Base-by-base conservation (phyloP, 2,113 vertebrate genomes). In the Carollia perspicillata region DNA sequence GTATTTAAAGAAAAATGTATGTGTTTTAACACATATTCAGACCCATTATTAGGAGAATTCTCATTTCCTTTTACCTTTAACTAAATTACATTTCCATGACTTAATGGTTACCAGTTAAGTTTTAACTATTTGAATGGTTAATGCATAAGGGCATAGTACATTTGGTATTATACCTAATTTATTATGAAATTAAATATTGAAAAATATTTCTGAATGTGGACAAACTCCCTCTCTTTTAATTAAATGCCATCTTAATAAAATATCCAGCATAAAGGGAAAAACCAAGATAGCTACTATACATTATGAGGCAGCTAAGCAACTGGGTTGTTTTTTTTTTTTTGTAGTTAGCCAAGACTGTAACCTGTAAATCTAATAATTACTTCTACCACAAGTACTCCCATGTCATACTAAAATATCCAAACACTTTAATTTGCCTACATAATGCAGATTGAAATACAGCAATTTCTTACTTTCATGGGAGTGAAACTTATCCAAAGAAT, bases 21-120 rank as follows among this genome's bases (percentile, higher is more conserved):
- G 78, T 86, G 75, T 40, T 94, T 95, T 71, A 74, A 94, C 74
- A 85, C 60, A 96, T 71, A 72, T 40, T 87, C 47, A 30, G 5
- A 60, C 12, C 90, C 35, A 53, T 75, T 96, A 92, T 93, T 77
- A 88, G 51, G 78, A 94, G 55, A 96, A 77, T 49, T 83, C 63
- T 97, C 88, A 84, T 51, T 93, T 97, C 74, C 86, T 84, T 96
- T 66, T 55, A 85, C 81, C 88, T 93, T 92, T 55, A 72, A 55
- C 66, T 95, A 51, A 94, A 92, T 88, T 91, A 51, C 71, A 97
- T 95, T 80, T 90, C 51, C 2, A 90, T 71, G 30, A 40, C 40
- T 96, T 96, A 93, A 96, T 42, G 44, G 22, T 2, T 86, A 94
- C 89, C 85, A 55, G 53, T 80, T 40, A 77, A 89, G 40, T 1